Conservation (phyloP, 2,888 invertebrate genomes). For the Stenoptilia bipunctidactyla region DNA sequence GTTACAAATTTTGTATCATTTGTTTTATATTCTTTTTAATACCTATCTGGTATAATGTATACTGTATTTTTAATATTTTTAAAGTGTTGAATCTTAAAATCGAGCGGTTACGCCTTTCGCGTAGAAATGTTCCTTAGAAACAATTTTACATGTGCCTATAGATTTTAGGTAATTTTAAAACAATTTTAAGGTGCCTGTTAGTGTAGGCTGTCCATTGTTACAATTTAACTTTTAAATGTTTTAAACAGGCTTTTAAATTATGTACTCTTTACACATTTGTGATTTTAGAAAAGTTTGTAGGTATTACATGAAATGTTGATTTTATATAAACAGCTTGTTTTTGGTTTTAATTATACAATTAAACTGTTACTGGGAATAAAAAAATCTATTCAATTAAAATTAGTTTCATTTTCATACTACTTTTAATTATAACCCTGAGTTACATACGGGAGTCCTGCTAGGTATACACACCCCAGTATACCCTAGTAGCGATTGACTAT, state of each 20-base stretch:
- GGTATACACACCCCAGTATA: no score
- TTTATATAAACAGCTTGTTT: conserved; percentile 38
- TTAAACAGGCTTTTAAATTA: conserved; percentile 29
- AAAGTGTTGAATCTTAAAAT: neutral
- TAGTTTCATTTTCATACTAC: conserved; percentile 6
- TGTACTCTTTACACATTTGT: conserved; percentile 31
- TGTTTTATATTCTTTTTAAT: neutral
- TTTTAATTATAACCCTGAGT: conserved; percentile 8
- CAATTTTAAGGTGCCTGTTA: conserved; percentile 35
- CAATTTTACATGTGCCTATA: conserved; percentile 31
- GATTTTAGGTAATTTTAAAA: conserved; percentile 38
- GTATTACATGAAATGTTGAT: conserved; percentile 34
- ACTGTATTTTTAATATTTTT: conserved; percentile 1
- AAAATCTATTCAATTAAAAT: conserved; percentile 20
- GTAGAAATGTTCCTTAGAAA: conserved; percentile 40
- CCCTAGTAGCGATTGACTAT: no score
- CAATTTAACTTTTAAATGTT: conserved; percentile 24
- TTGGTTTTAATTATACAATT: conserved; percentile 38
- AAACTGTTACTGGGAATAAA: conserved; percentile 22
- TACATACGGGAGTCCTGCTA: no score
- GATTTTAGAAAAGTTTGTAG: conserved; percentile 26
- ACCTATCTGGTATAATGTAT: neutral
- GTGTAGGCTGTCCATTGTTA: conserved; percentile 15
- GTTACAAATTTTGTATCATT: neutral
- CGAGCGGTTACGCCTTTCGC: conserved; percentile 27